Percentiles rank a stretch among this genome's conserved stretches.
These are phyloP conservation scores for Micoletzkya japonica DNA, from an alignment of 2,888 invertebrate genomes.

Conservation along the genomic window DNA sequence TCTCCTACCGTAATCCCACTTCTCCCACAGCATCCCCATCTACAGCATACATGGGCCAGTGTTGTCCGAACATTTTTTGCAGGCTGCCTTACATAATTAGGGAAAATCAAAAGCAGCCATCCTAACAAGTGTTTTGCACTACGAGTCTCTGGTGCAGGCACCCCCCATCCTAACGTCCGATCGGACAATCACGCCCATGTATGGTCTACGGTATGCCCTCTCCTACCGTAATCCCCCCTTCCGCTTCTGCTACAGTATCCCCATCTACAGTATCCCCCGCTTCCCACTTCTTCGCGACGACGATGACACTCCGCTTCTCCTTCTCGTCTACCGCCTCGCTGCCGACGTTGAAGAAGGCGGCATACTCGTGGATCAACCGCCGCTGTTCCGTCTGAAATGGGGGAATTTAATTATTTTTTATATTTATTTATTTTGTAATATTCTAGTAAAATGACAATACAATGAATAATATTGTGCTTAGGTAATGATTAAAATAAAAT, in stretches of 20 bases:
- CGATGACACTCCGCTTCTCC: constrained; percentile 84
- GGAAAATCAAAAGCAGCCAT: too few species aligned
- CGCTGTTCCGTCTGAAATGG: constrained; percentile 37
- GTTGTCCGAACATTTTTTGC: too few species aligned
- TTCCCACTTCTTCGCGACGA: constrained; percentile 66
- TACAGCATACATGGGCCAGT: too few species aligned
- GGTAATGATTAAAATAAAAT: background rate
- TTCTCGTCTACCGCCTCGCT: constrained; percentile 92
- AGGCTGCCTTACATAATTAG: too few species aligned
- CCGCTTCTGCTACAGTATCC: constrained; percentile 2
- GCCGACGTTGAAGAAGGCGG: constrained; percentile 90
- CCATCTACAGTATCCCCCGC: too few species aligned
- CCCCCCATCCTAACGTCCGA: constrained; percentile 5
- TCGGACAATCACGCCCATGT: too few species aligned
- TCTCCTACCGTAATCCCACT: too few species aligned
- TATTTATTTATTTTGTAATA: background rate
- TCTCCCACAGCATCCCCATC: too few species aligned
- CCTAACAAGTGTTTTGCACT: too few species aligned
- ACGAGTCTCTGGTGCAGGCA: background rate
- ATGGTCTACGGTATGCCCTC: too few species aligned
- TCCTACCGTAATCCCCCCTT: background rate
- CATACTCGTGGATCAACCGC: constrained; percentile 83
- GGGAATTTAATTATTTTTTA: background rate
- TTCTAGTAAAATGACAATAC: background rate
- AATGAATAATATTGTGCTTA: background rate